phyloP scores from a whole-genome alignment of 2,113 vertebrate species.

The Calyptommatus sinebrachiatus region DNA sequence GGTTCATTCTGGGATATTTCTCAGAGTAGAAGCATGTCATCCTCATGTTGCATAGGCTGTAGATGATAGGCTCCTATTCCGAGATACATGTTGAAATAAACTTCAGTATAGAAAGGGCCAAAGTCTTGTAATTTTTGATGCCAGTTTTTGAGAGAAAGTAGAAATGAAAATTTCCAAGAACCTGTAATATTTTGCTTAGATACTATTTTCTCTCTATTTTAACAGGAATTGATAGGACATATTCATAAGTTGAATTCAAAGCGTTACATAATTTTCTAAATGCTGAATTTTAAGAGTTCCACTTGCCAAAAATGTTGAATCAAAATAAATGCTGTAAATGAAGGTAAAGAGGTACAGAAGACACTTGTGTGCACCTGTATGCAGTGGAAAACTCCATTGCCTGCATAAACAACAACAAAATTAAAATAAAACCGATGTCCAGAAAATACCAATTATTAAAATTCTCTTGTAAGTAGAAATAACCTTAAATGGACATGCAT shows the following conservation, averaged over 20 bases:
- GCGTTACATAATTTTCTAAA: no score
- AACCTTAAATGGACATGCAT: not conserved
- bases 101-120: no score
- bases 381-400: not conserved
- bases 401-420: not conserved
- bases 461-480: not conserved
- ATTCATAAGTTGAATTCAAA: not conserved
- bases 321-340: rapidly evolving
- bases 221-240: not conserved
- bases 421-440: not conserved
- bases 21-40: no score
- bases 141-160: no score
- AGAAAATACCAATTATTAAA: not conserved
- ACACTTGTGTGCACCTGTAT: not conserved
- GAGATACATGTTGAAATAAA: no score
- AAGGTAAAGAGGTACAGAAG: not conserved
- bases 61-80: no score
- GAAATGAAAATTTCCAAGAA: no score
- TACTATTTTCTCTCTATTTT: not conserved
- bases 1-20: no score
- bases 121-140: no score
- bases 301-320: not conserved
- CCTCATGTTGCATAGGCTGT: no score
- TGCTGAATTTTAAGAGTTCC: no score
- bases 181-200: no score